phyloP scores from a whole-genome alignment of 2,113 vertebrate genomes.

The Cinclus mexicanus region DNA sequence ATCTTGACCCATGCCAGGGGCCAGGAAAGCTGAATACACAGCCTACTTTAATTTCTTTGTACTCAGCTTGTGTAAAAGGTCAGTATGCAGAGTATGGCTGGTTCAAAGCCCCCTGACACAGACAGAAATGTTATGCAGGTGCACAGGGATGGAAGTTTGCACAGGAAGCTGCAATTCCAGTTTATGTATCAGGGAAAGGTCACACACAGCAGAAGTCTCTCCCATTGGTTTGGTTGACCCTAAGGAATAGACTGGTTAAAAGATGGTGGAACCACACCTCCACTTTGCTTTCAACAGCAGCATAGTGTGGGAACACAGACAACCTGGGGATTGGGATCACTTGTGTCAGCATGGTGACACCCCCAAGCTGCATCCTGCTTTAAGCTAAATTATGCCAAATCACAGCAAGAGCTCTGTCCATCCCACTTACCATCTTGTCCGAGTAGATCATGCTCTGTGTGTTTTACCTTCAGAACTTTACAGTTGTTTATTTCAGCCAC shows the following conservation, averaged over 20 bases:
- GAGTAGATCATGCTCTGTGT: not conserved
- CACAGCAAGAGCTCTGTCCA: not conserved
- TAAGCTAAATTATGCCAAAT: not conserved
- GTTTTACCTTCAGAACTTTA: not conserved
- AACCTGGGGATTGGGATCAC: not conserved
- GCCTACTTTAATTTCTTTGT: constrained; percentile 6
- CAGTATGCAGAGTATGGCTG: not conserved
- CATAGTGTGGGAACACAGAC: not conserved
- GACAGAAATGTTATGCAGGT: accelerated
- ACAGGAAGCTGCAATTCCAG: not conserved
- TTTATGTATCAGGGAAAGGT: not conserved
- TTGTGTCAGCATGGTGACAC: not conserved
- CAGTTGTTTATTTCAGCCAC: not conserved
- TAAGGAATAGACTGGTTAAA: not conserved
- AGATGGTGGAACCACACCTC: not conserved
- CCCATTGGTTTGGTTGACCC: not conserved
- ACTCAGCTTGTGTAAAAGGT: constrained; percentile 7
- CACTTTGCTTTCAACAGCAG: not conserved
- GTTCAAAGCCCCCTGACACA: not conserved
- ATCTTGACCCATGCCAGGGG: not conserved
- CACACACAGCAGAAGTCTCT: not conserved
- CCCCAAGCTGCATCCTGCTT: not conserved
- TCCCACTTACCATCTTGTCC: not conserved
- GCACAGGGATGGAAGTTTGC: not conserved
- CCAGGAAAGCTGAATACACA: not conserved